phyloP scores from a whole-genome alignment of 2,797 vertebrate genomes.

The Streptopelia turtur region DNA sequence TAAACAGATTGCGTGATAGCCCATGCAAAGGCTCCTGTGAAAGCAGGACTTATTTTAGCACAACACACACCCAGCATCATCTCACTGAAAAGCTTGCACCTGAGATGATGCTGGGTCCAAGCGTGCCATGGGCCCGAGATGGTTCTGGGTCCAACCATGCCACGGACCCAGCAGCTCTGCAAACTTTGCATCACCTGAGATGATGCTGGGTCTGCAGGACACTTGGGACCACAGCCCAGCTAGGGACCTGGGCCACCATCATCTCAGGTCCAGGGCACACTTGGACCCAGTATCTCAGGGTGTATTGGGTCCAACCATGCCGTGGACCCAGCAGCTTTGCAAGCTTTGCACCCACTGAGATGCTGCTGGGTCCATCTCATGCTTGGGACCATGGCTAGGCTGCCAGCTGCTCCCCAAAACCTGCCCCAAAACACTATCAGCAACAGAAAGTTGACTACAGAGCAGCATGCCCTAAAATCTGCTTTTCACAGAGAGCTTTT shows the following conservation, averaged over 20 bases:
- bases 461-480: background rate
- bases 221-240: background rate
- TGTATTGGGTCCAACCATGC: too few species aligned
- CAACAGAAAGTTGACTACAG: background rate
- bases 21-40: background rate
- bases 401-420: background rate
- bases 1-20: constrained; percentile 58
- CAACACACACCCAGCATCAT: accelerated
- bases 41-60: background rate
- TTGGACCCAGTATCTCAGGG: background rate
- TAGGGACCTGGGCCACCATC: background rate
- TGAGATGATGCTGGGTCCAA: background rate
- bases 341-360: background rate
- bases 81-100: background rate
- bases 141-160: accelerated
- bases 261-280: background rate
- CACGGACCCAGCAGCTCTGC: accelerated
- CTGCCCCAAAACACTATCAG: background rate
- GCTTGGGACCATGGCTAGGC: background rate
- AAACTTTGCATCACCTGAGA: background rate
- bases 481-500: background rate
- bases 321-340: accelerated
- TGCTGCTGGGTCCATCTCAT: too few species aligned
- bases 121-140: too few species aligned
- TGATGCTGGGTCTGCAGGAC: background rate